A percentile compares a stretch with the other conserved stretches of the same genome.
phyloP scores from a whole-genome alignment of 2,888 invertebrate species.

The Sericinus montela region DNA sequence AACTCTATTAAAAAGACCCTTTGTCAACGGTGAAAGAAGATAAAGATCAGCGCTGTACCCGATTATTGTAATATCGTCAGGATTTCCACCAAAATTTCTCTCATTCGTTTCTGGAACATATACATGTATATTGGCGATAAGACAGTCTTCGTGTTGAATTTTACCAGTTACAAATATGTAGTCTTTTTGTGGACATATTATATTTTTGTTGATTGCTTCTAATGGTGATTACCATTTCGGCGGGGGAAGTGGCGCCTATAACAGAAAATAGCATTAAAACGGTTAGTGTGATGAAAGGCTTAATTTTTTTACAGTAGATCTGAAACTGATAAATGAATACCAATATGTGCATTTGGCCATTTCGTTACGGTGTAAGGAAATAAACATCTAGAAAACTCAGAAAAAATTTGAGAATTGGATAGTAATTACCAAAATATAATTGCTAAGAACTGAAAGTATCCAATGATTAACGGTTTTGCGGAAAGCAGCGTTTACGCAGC shows the following conservation, averaged over 20 bases:
- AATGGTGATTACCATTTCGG: conserved; percentile 35
- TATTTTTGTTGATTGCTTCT: conserved; percentile 31
- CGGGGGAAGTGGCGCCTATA: conserved; percentile 21
- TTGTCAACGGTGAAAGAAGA: conserved; percentile 40
- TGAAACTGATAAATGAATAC: no score
- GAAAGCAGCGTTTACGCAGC: no score
- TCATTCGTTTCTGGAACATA: conserved; percentile 31
- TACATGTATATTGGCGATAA: conserved; percentile 30
- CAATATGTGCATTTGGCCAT: no score
- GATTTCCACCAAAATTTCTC: conserved; percentile 47
- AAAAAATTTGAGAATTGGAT: no score
- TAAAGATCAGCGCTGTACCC: conserved; percentile 52
- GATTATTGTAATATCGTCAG: conserved; percentile 47
- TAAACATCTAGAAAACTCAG: no score
- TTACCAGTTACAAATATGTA: background rate
- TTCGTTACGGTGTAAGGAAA: no score
- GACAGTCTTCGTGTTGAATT: conserved; percentile 28
- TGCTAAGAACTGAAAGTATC: no score
- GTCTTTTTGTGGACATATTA: conserved; percentile 36
- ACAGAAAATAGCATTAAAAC: background rate
- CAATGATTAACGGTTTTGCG: no score
- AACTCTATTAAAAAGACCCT: conserved; percentile 46
- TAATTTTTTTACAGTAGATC: no score
- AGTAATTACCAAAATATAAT: no score
- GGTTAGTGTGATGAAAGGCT: no score